Evolutionary conservation across 2,888 invertebrate genomes (phyloP), one percentile per base, ranked within the genome.

Genomic region (Melinaea marsaeus): DNA sequence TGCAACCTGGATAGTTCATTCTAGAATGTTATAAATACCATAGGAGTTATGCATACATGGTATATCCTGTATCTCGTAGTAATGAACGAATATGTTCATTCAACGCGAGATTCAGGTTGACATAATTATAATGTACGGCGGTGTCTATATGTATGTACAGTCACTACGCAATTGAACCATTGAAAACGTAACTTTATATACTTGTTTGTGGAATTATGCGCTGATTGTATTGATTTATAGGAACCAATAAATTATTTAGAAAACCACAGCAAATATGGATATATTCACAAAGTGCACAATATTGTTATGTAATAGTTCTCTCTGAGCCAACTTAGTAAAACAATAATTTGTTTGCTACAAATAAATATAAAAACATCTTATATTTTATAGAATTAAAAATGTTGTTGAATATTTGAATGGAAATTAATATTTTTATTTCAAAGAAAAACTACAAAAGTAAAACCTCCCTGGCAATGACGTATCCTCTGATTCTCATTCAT

Each of bases 121-220:
- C 51, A 51, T 51, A 42, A 42, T 42, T 42, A 42, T 42, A 2
- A 42, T 9, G 42, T 42, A 51, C n/a, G 22, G 6, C 51, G 13
- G 3, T 48, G 51, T 32, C 22, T 51, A 51, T 11, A 51, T 1
- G 22, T 22, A 22, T 22, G 22, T 22, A 22, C 32, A 51, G 32
- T 9, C 51, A 32, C 32, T 51, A 51, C 11, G 51, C 51, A 51
- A 51, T 51, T 51, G 51, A 32, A 51, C 32, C 51, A 51, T 51
- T 51, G 51, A 51, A 32, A 22, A 51, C 51, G 51, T 51, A 32
- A 2, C 32, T 4, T 51, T 32, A 51, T 51, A 32, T 51, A 32
- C 51, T 51, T 51, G 51, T 51, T 51, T 51, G 51, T 51, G 4
- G 22, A 22, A 51, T 13, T 51, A 51, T 22, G 1, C 32, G 32